Evolutionary conservation across 2,113 vertebrate genomes (phyloP).

Genomic region (Ahaetulla prasina): DNA sequence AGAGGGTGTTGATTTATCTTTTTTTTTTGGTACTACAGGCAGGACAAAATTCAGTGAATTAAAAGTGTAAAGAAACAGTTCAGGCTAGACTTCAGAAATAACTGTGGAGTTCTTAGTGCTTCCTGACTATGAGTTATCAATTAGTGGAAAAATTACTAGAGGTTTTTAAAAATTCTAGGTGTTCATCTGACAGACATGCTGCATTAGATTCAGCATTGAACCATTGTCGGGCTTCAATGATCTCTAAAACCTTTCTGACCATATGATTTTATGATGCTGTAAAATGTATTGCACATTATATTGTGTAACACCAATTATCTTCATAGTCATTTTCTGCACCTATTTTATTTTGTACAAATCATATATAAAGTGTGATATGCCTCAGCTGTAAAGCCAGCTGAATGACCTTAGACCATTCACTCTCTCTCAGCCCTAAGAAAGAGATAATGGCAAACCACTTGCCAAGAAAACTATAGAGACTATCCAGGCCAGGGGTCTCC

Average conservation of each 20-base stretch:
- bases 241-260: neutral
- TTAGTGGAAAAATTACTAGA: neutral
- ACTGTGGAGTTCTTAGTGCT: neutral
- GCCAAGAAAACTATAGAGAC: neutral
- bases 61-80: neutral
- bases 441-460: neutral
- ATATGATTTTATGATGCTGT: neutral
- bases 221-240: neutral
- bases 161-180: neutral
- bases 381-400: neutral
- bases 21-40: neutral
- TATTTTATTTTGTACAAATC: neutral
- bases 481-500: too few relatives aligned
- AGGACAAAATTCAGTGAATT: neutral
- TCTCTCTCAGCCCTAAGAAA: neutral
- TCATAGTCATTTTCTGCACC: neutral
- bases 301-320: neutral
- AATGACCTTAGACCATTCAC: neutral
- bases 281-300: neutral
- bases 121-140: neutral
- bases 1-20: neutral
- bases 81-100: neutral
- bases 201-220: neutral
- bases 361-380: neutral
- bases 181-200: neutral